These are phyloP conservation scores for Pristionchus fissidentatus DNA, from an alignment of 2,888 invertebrate genomes.

Conservation along the genomic window DNA sequence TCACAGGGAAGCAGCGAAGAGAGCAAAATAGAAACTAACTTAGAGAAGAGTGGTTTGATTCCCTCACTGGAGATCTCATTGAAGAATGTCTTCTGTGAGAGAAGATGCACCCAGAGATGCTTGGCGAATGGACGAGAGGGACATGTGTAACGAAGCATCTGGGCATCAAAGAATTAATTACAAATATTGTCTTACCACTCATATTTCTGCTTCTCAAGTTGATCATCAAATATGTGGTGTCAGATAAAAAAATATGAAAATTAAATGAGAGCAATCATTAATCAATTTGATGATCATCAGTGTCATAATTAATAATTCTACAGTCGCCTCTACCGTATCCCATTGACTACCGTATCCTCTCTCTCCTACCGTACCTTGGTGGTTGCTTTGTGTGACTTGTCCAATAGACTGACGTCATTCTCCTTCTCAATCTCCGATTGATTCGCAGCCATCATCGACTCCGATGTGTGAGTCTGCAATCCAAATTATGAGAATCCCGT, in stretches of 20 bases:
- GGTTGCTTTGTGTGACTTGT: constrained; percentile 11
- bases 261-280: too few relatives aligned
- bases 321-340: background rate
- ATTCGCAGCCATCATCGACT: constrained; percentile 12
- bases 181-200: too few relatives aligned
- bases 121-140: constrained; percentile 91
- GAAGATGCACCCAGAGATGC: constrained; percentile 96
- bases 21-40: constrained; percentile 53
- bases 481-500: too few relatives aligned
- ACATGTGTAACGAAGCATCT: constrained; percentile 84
- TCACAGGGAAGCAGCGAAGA: too few relatives aligned
- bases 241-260: too few relatives aligned
- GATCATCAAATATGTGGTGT: too few relatives aligned
- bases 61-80: constrained; percentile 78
- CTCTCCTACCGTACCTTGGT: constrained; percentile 18
- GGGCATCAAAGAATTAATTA: background rate
- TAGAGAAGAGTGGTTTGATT: constrained; percentile 70
- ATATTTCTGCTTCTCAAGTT: too few relatives aligned
- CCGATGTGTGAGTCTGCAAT: constrained; percentile 29
- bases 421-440: constrained; percentile 22
- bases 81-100: constrained; percentile 97
- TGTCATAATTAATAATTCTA: too few relatives aligned
- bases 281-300: too few relatives aligned
- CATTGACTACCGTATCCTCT: background rate
- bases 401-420: constrained; percentile 2